A percentile compares a stretch with the other conserved stretches of the same genome.
These are phyloP conservation scores for Microplitis manilae DNA, from an alignment of 2,888 invertebrate genomes.

Conservation along the genomic window DNA sequence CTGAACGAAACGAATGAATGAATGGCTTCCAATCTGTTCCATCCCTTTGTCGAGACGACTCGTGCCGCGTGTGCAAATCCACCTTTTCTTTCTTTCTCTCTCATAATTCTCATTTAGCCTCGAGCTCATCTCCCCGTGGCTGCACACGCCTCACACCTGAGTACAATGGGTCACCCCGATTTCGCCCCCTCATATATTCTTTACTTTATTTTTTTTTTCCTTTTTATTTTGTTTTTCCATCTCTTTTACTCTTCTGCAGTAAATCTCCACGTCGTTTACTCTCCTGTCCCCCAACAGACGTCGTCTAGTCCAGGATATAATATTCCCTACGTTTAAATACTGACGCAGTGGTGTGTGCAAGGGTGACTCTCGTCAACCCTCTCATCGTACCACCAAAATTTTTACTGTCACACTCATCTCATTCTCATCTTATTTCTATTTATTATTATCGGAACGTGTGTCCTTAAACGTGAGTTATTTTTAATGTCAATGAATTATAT, in stretches of 20 bases:
- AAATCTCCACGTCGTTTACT: slow-evolving; percentile 33
- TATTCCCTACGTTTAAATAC: slow-evolving; percentile 46
- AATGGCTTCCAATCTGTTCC: slow-evolving; percentile 66
- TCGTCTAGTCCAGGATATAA: not conserved
- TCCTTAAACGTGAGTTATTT: slow-evolving; percentile 15
- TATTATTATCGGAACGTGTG: slow-evolving; percentile 24
- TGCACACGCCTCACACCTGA: slow-evolving; percentile 71
- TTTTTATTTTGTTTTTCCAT: slow-evolving; percentile 10
- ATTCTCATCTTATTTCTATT: slow-evolving; percentile 34
- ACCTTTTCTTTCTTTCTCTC: slow-evolving; percentile 41
- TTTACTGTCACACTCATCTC: slow-evolving; percentile 16
- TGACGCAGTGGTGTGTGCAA: slow-evolving; percentile 36
- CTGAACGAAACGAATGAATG: slow-evolving; percentile 33
- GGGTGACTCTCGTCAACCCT: slow-evolving; percentile 43
- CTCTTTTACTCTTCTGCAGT: slow-evolving; percentile 10
- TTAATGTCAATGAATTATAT: not conserved
- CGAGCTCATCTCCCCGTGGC: slow-evolving; percentile 44
- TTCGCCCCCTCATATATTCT: slow-evolving; percentile 57
- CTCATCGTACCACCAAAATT: slow-evolving; percentile 29
- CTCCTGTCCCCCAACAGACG: slow-evolving; percentile 34
- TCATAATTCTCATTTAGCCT: slow-evolving; percentile 41
- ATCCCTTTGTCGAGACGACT: slow-evolving; percentile 69
- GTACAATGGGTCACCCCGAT: slow-evolving; percentile 67
- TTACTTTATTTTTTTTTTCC: slow-evolving; percentile 20
- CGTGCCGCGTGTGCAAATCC: slow-evolving; percentile 71